Conservation (phyloP, 2,888 invertebrate genomes). For the Zaprionus lineosus region DNA sequence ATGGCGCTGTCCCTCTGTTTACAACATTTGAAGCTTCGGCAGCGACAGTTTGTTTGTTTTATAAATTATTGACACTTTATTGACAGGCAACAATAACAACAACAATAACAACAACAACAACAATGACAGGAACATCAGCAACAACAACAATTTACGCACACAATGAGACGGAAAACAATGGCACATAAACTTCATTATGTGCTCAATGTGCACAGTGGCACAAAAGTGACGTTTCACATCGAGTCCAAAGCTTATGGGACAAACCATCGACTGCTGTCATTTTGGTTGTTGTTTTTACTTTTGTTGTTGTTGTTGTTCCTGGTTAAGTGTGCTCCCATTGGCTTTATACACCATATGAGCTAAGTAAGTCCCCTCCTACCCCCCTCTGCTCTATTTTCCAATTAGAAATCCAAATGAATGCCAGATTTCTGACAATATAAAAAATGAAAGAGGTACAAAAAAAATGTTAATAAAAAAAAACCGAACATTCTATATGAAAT, state of each 20-base stretch:
- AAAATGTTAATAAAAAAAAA: constrained; percentile 17
- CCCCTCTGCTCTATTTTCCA: background rate
- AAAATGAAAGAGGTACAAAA: constrained; percentile 21
- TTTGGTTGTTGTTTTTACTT: background rate
- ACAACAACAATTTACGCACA: constrained; percentile 10
- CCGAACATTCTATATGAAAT: constrained; percentile 45
- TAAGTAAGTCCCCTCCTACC: background rate
- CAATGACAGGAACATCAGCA: constrained; percentile 25
- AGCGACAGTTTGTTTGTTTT: constrained; percentile 68
- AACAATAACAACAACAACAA: constrained; percentile 9
- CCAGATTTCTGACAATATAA: constrained; percentile 30
- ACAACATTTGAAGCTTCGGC: constrained; percentile 53
- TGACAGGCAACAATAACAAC: constrained; percentile 52
- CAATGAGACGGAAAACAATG: constrained; percentile 56
- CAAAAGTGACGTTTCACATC: constrained; percentile 33
- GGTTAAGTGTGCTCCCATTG: no score
- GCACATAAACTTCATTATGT: constrained; percentile 61
- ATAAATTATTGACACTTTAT: constrained; percentile 79
- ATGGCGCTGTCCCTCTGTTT: constrained; percentile 37
- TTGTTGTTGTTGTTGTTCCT: constrained; percentile 27
- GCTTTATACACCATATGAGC: constrained; percentile 34
- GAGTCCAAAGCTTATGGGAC: constrained; percentile 14
- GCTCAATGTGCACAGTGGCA: constrained; percentile 60
- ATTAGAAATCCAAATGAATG: constrained; percentile 27
- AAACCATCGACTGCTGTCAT: background rate